These are phyloP conservation scores for Drymodes brunneopygia DNA, from an alignment of 2,113 vertebrate genomes.

Conservation along the genomic window DNA sequence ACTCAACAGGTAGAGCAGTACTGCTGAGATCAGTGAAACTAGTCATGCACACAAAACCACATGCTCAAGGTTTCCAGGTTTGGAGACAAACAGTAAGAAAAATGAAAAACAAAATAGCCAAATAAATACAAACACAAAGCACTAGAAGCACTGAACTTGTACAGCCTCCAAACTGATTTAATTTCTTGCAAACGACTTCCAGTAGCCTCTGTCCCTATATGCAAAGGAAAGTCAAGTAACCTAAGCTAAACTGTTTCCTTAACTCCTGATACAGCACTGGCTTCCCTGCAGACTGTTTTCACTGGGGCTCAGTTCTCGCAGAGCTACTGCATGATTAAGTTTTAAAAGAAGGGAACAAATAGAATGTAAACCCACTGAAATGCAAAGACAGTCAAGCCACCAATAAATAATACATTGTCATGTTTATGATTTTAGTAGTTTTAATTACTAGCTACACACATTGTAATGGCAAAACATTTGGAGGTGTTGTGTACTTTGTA, in stretches of 20 bases:
- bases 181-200: background rate
- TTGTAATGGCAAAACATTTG: background rate
- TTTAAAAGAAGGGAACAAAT: background rate
- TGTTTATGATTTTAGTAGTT: background rate
- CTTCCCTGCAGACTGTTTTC: background rate
- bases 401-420: background rate
- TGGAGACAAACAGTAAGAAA: background rate
- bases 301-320: background rate
- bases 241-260: background rate
- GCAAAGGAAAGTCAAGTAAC: background rate
- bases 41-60: background rate
- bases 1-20: background rate
- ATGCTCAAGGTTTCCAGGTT: background rate
- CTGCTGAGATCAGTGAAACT: background rate
- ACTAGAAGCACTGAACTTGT: background rate
- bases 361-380: background rate
- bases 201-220: background rate
- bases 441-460: background rate
- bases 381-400: background rate
- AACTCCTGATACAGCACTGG: background rate
- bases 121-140: background rate
- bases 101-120: background rate
- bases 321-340: background rate
- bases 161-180: background rate
- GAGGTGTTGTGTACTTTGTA: background rate